Base-by-base conservation (phyloP, 2,888 invertebrate species). In the Eupithecia pulchellata region DNA sequence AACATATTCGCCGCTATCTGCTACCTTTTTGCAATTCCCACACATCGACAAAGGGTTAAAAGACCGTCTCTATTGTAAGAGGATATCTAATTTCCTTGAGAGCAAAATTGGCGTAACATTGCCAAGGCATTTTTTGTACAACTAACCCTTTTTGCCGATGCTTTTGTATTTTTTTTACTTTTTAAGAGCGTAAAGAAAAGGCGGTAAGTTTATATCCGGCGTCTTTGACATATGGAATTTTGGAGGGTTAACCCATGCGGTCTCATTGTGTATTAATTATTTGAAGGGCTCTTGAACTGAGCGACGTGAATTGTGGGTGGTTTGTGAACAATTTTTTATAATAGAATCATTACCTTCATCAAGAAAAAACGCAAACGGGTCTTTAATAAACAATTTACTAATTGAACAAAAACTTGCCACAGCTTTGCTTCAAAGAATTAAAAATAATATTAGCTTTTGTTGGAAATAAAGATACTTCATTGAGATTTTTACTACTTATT, bases 131-230 rank as follows among this genome's bases (percentile, higher is more conserved):
- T 86, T 81, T 89, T 88, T 88, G 79, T 86, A 74, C 82, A 81
- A 78, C 79, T 81, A 89, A 89, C 90, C 91, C 89, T 89, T 91
- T 88, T 85, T 80, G 87, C 81, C 88, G 89, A 86, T 86, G 86
- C 86, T 86, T 89, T 91, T 91, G 88, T 91, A 36, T 84, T 79
- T 84, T 86, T 86, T 86, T 87, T 85, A 82, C 80, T 84, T 88
- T 57, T 88, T 84, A 79, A 79, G 83, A 86, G 93, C 90, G 94
- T 86, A 92, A 94, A 93, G 93, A 94, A 94, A 92, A 93, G 94
- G 94, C 94, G 94, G 93, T 92, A 89, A 91, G 94, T 94, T 94
- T 94, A 93, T 94, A 92, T 94, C 94, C 94, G 93, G 92, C 79
- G 77, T 85, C 84, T 87, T 91, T 92, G 91, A 91, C 90, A 83